phyloP scores from a whole-genome alignment of 2,888 invertebrate genomes.

The Drepana falcataria region DNA sequence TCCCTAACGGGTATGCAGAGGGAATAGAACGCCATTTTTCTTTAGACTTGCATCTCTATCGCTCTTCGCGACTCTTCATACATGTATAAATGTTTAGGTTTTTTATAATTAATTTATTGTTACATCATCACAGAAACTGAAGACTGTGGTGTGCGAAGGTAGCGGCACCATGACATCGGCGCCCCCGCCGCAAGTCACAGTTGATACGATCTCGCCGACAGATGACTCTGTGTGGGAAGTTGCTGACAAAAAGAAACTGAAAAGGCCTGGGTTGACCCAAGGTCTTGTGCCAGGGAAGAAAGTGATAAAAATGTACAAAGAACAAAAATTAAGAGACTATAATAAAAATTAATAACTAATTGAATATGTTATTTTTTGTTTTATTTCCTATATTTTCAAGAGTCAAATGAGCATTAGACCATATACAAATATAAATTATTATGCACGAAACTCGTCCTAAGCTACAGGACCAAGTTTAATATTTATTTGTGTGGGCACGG shows the following conservation, averaged over 20 bases:
- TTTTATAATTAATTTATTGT: background rate
- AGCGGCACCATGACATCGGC: constrained; percentile 55
- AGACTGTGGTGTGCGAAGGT: constrained; percentile 63
- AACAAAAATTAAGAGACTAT: constrained; percentile 75
- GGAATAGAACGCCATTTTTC: too few species aligned
- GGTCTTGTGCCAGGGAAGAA: constrained; percentile 89
- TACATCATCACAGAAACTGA: constrained; percentile 52
- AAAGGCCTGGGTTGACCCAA: constrained; percentile 88
- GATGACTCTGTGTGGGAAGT: constrained; percentile 73
- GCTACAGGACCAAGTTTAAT: too few species aligned
- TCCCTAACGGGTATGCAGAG: too few species aligned
- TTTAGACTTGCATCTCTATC: too few species aligned
- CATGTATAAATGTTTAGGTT: too few species aligned
- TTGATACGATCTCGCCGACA: constrained; percentile 39
- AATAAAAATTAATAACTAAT: constrained; percentile 34
- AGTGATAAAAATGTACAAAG: constrained; percentile 87
- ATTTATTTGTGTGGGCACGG: too few species aligned
- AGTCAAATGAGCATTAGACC: constrained; percentile 1
- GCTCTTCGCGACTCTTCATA: too few species aligned
- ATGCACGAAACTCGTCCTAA: too few species aligned
- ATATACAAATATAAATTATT: too few species aligned
- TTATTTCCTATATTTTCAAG: constrained; percentile 10
- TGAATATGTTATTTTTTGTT: background rate
- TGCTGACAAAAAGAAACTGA: constrained; percentile 80
- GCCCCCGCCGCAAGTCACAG: constrained; percentile 43